Evolutionary conservation across 2,797 vertebrate genomes (phyloP).

Genomic region (Tadarida brasiliensis): DNA sequence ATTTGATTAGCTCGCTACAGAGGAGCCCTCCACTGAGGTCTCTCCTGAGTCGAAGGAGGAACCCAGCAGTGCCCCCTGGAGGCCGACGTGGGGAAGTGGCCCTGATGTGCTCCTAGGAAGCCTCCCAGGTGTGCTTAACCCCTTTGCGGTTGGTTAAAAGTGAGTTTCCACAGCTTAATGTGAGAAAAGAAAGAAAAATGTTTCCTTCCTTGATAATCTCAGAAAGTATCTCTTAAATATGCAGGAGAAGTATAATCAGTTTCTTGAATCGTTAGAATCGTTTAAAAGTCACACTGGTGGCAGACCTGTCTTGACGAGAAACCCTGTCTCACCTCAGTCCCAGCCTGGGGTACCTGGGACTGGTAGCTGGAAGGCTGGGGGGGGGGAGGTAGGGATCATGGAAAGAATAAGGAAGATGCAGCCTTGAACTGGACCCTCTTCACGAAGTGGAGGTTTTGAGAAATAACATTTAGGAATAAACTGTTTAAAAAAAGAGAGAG

Average conservation of each 20-base stretch:
- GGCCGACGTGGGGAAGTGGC: conserved; percentile 69
- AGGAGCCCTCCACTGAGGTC: conserved; percentile 68
- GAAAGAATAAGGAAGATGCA: neutral
- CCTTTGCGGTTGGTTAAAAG: neutral
- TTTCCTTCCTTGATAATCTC: neutral
- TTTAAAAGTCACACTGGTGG: neutral
- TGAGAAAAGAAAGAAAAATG: conserved; percentile 56
- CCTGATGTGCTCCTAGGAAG: conserved; percentile 54
- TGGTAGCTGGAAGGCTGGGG: neutral
- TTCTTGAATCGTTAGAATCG: neutral
- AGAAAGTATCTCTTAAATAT: conserved; percentile 62
- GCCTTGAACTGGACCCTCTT: neutral
- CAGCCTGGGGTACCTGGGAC: neutral
- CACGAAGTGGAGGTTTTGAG: neutral
- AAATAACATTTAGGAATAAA: neutral
- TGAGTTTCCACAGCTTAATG: conserved; percentile 26
- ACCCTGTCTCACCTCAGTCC: neutral
- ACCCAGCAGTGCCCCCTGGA: conserved; percentile 68
- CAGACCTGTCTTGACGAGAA: neutral
- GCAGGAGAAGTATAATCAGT: neutral
- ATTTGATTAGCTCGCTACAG: conserved; percentile 74
- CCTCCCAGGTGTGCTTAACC: neutral
- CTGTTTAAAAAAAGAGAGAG: too few relatives aligned
- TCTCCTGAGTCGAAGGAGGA: conserved; percentile 73
- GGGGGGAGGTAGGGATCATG: neutral